Percentiles rank a stretch among this genome's conserved stretches.
phyloP scores from a whole-genome alignment of 2,888 invertebrate species.

The Dryobotodes eremita region DNA sequence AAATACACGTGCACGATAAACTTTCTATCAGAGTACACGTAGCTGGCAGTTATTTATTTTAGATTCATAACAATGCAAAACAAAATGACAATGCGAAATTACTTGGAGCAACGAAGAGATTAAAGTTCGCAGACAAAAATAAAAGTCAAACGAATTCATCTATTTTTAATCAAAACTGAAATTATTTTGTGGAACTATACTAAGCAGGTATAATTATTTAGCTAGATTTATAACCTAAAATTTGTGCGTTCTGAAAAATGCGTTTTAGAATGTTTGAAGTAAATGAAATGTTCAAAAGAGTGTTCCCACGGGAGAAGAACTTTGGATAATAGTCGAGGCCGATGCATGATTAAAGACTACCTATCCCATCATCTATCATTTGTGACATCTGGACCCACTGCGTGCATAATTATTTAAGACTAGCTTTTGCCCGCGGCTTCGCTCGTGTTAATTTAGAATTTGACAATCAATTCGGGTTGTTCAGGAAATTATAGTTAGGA shows the following conservation, averaged over 20 bases:
- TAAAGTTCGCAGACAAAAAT: conserved; percentile 55
- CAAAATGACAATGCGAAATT: conserved; percentile 34
- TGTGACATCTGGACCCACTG: too few species aligned
- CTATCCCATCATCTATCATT: too few species aligned
- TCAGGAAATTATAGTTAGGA: too few species aligned
- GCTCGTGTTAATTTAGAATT: too few species aligned
- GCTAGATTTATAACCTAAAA: neutral
- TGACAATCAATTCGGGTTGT: too few species aligned
- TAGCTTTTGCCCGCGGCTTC: too few species aligned
- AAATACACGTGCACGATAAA: neutral
- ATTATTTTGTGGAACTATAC: neutral
- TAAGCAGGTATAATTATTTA: neutral
- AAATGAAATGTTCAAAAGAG: neutral
- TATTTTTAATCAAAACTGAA: conserved; percentile 11
- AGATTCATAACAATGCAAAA: conserved; percentile 28
- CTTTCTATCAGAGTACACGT: conserved; percentile 13
- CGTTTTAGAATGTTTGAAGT: neutral
- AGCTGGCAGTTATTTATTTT: conserved; percentile 30
- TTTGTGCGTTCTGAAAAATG: neutral
- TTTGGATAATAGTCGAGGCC: neutral
- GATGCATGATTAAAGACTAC: neutral
- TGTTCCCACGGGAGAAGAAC: neutral
- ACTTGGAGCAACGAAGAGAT: conserved; percentile 36
- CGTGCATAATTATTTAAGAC: neutral
- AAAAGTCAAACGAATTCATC: conserved; percentile 14